phyloP scores from a whole-genome alignment of 2,888 invertebrate species.

The Polia nebulosa region DNA sequence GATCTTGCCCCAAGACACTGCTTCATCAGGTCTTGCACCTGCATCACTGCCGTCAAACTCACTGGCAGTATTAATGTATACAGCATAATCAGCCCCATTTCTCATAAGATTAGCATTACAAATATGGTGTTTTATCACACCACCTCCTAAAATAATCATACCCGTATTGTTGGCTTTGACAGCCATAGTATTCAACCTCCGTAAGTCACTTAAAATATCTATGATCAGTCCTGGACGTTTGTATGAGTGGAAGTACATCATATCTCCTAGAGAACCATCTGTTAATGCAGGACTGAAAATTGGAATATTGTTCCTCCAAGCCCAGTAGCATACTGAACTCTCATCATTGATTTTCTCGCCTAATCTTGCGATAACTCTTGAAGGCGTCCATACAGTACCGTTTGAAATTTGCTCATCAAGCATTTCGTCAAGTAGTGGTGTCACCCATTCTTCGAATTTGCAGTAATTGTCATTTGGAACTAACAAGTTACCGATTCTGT shows the following conservation, averaged over 20 bases:
- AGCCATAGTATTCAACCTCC: constrained; percentile 97
- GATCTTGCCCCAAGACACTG: constrained; percentile 99
- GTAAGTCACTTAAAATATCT: constrained; percentile 98
- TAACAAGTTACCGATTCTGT: constrained; percentile 96
- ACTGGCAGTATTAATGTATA: constrained; percentile 98
- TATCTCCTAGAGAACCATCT: constrained; percentile 99
- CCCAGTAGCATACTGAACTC: constrained; percentile 99
- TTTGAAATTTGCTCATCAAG: constrained; percentile 95
- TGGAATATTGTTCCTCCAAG: constrained; percentile 98
- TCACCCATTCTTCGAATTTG: constrained; percentile 99
- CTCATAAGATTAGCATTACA: constrained; percentile 99
- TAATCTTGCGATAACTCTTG: constrained; percentile 91
- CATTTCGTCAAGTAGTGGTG: constrained; percentile 98
- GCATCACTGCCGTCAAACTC: constrained; percentile 99
- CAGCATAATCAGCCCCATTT: constrained; percentile 98
- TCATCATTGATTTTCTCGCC: constrained; percentile 97
- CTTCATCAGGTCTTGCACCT: constrained; percentile 99
- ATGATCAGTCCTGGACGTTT: constrained; percentile 97
- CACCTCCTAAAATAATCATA: constrained; percentile 99
- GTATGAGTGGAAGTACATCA: constrained; percentile 99
- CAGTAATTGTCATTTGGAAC: constrained; percentile 99
- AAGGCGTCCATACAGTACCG: constrained; percentile 96
- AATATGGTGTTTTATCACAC: constrained; percentile 99
- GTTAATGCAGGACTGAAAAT: constrained; percentile 99
- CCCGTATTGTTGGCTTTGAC: constrained; percentile 98